Base-by-base conservation (phyloP, 2,888 invertebrate genomes). In the Drosophila cognata region DNA sequence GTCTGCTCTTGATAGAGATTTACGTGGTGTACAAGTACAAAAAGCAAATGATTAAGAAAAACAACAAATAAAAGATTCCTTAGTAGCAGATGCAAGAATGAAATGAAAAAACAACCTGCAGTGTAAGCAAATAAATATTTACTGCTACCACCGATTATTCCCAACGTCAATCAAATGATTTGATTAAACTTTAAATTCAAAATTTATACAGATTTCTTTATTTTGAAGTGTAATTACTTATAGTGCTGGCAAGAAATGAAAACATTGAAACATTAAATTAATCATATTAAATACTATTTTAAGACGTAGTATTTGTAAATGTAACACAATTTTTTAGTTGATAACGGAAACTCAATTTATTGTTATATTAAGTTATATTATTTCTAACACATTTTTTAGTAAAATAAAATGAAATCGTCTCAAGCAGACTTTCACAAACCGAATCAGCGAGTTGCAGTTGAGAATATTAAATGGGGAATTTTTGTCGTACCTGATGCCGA, bases 401-500 rank as follows among this genome's bases (percentile, higher is more conserved):
- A 1, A 50, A 25, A 3, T 25, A 10, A 28, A 1, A 18, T 5
- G 10, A 29, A 43, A 21, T 13, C 21, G 13, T 2, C 13, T 21
- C 4, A 43, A 21, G 2, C 13, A 4, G 7, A 16, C 29, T 28
- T 38, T 18, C 18, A 2, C n/a, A 6, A 31, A 8, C 13, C 6
- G n/a, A 38, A 21, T n/a, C 28, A 28, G n/a, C 11, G 35, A 33
- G 56, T 53, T 55, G 46, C 38, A 59, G 29, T 59, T 38, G 69
- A 57, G 41, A 61, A 50, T 11, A 50, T 25, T 51, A n/a, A 7
- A 13, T 41, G 16, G 11, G 2, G 38, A 11, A 41, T 48, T 36
- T 41, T 58, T 58, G 53, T 38, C 25, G 46, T 18, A 46, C 70
- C 56, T 69, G 38, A 6, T 29, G 13, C 21, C 18, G 25, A 13